Conservation (phyloP, 2,888 invertebrate genomes). For the Epirrita christyi region DNA sequence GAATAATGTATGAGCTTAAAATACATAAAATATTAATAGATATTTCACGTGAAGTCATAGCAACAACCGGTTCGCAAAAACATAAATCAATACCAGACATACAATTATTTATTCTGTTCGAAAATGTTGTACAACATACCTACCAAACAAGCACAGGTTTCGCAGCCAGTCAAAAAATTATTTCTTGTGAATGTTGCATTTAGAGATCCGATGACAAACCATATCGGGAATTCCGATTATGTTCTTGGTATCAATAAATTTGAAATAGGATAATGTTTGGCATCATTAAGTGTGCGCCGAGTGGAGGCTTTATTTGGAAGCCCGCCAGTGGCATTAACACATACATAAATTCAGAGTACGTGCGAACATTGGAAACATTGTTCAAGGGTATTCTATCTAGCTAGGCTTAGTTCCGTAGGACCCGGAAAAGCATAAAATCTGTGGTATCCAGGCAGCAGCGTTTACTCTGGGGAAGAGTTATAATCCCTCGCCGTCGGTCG, state of each 20-base stretch:
- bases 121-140: constrained; percentile 4
- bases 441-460: no score
- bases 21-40: constrained; percentile 1
- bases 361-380: constrained; percentile 25
- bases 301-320: constrained; percentile 66
- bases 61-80: constrained; percentile 3
- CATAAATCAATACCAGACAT: constrained; percentile 16
- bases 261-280: constrained; percentile 62
- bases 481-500: no score
- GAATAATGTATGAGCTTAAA: not conserved
- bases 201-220: constrained; percentile 5
- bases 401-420: constrained; percentile 2
- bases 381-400: constrained; percentile 3
- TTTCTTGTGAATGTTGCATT: not conserved
- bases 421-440: no score
- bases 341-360: constrained; percentile 53
- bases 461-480: no score
- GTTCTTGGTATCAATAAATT: constrained; percentile 52
- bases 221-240: constrained; percentile 22
- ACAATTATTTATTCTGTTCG: constrained; percentile 3
- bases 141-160: not conserved
- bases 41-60: constrained; percentile 4
- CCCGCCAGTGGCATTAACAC: constrained; percentile 67
- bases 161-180: not conserved
- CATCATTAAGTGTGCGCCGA: constrained; percentile 51